Percentiles rank a stretch among this genome's conserved stretches.
Conservation (phyloP, 2,797 vertebrate genomes). For the Phataginus tetradactyla region DNA sequence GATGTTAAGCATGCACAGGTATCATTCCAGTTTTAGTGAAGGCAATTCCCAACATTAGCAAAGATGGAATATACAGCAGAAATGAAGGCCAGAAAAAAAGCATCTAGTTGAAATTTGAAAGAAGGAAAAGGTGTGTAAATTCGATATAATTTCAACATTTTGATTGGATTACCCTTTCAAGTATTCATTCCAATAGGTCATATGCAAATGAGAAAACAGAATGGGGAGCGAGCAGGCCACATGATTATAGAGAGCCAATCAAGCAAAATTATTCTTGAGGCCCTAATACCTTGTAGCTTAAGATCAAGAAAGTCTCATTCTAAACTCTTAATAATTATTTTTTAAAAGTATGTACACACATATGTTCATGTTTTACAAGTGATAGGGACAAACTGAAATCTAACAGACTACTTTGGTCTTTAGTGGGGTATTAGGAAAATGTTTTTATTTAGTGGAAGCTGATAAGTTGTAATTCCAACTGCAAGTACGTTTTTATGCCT, state of each 20-base stretch:
- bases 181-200: background rate
- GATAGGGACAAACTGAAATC: background rate
- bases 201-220: background rate
- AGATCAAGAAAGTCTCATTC: background rate
- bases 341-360: background rate
- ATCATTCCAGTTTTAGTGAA: background rate
- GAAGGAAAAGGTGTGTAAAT: background rate
- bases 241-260: background rate
- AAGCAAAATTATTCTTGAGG: background rate
- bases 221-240: background rate
- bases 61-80: background rate
- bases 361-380: background rate
- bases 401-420: background rate
- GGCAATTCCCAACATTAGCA: background rate
- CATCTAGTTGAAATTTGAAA: background rate
- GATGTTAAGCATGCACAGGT: background rate
- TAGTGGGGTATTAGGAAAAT: background rate
- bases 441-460: background rate
- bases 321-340: background rate
- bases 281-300: background rate
- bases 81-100: background rate
- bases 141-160: slow-evolving; percentile 14
- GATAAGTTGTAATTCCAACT: background rate
- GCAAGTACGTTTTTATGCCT: background rate
- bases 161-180: background rate